Conservation (phyloP, 23 tunicate species). For the Halocynthia roretzi region DNA sequence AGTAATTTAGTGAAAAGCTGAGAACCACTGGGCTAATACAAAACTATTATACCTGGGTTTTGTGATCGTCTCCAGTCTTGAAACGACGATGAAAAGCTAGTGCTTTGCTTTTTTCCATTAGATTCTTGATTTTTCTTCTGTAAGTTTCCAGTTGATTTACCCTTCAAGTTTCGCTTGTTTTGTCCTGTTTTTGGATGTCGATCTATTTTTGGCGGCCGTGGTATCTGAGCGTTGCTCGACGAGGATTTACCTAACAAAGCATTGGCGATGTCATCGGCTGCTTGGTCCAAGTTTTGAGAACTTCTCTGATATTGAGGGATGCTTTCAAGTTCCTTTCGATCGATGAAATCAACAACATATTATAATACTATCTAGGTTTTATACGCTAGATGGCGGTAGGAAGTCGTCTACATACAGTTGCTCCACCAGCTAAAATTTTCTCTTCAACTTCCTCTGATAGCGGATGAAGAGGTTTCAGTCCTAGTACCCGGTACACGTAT, state of each 20-base stretch:
- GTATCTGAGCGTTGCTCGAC: neutral
- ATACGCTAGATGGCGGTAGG: neutral
- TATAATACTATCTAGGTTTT: no score
- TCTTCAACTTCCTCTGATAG: neutral
- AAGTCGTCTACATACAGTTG: neutral
- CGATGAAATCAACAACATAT: no score
- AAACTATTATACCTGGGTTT: no score
- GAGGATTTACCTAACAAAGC: no score
- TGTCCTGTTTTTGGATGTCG: neutral
- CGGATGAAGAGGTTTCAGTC: neutral
- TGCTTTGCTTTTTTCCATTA: neutral
- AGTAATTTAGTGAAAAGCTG: no score
- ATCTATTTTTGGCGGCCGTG: neutral
- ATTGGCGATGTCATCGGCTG: no score
- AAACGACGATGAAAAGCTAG: neutral
- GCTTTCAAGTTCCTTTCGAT: no score
- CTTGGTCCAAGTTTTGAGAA: no score
- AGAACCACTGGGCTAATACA: no score
- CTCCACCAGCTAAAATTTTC: neutral
- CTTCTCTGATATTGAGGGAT: no score
- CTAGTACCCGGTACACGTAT: slow-evolving; percentile 16
- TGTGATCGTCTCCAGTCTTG: neutral
- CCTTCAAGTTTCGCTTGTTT: neutral
- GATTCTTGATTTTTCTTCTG: neutral
- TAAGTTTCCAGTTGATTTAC: neutral